Evolutionary conservation across 2,113 vertebrate species (phyloP).

Genomic region (Theristicus caerulescens): DNA sequence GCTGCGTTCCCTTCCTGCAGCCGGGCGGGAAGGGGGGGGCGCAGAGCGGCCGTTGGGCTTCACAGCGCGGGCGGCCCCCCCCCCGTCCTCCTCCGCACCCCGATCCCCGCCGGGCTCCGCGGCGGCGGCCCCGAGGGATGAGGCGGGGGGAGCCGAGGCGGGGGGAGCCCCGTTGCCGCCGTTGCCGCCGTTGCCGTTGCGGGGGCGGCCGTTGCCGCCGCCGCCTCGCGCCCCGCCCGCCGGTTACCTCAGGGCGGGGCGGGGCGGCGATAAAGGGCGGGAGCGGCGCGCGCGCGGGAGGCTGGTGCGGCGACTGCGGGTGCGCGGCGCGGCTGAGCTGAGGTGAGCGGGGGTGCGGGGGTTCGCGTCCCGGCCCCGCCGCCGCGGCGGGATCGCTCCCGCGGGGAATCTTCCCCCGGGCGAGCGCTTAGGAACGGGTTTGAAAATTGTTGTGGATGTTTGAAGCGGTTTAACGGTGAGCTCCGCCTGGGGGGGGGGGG

Average conservation of each 20-base stretch:
- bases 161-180: too few species aligned
- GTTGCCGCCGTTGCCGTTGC: too few species aligned
- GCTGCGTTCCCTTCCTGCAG: too few species aligned
- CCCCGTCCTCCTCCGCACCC: background rate
- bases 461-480: rapidly evolving
- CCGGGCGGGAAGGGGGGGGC: too few species aligned
- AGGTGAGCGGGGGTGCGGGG: background rate
- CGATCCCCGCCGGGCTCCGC: background rate
- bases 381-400: background rate
- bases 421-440: background rate
- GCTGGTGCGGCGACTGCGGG: background rate
- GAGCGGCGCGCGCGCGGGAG: background rate
- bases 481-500: background rate
- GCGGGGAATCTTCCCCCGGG: background rate
- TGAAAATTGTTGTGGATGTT: rapidly evolving
- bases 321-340: background rate
- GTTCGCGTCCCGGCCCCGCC: too few species aligned
- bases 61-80: too few species aligned
- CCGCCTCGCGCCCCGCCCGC: background rate
- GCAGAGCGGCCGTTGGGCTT: too few species aligned
- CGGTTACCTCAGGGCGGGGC: background rate
- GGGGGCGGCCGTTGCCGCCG: too few species aligned
- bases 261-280: background rate
- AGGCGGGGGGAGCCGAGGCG: too few species aligned
- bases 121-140: too few species aligned